Evolutionary conservation across 2,888 invertebrate species (phyloP).

Genomic region (Lasius platythorax): DNA sequence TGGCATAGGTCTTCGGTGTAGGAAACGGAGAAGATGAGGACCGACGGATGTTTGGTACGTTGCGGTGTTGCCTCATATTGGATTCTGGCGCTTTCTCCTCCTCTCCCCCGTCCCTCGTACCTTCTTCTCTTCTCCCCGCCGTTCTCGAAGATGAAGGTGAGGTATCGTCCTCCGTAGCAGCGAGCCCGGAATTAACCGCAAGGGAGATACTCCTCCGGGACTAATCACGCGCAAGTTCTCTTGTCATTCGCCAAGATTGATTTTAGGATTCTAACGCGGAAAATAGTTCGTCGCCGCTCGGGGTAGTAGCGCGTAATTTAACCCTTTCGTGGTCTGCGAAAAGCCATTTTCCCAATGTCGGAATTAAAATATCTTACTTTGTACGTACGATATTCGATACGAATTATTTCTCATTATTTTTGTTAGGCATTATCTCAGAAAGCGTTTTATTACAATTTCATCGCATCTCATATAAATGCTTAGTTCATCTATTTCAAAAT

Average conservation of each 20-base stretch:
- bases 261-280: slow-evolving; percentile 65
- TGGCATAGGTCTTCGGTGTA: slow-evolving; percentile 68
- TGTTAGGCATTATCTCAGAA: background rate
- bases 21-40: slow-evolving; percentile 77
- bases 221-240: slow-evolving; percentile 73
- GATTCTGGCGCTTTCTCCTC: slow-evolving; percentile 72
- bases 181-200: slow-evolving; percentile 73
- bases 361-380: background rate
- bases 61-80: slow-evolving; percentile 83
- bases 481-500: background rate
- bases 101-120: slow-evolving; percentile 13
- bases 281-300: slow-evolving; percentile 62
- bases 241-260: slow-evolving; percentile 71
- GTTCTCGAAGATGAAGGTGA: slow-evolving; percentile 61
- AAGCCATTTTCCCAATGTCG: slow-evolving; percentile 26
- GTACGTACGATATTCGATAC: background rate
- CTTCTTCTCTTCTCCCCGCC: slow-evolving; percentile 30
- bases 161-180: slow-evolving; percentile 68
- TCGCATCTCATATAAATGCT: background rate
- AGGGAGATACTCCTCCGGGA: slow-evolving; percentile 70
- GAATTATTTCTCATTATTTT: slow-evolving; percentile 9
- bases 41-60: slow-evolving; percentile 83
- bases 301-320: slow-evolving; percentile 29
- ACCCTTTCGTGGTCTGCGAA: slow-evolving; percentile 30
- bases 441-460: background rate